Evolutionary conservation across 1,140 invertebrate species (phyloP).

Genomic region (Drosophila gunungcola): DNA sequence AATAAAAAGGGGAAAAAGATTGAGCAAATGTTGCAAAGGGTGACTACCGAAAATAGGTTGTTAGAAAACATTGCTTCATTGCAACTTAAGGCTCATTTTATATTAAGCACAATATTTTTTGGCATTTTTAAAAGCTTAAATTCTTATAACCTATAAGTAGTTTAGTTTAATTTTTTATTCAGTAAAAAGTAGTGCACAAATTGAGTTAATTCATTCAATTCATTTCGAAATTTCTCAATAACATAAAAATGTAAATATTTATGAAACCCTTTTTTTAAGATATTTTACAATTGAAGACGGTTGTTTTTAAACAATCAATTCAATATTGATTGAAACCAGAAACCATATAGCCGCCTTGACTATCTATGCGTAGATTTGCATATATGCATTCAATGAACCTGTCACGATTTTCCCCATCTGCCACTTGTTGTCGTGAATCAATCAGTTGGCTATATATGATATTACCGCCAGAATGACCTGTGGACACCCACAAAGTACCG

Average conservation of each 20-base stretch:
- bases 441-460: background rate
- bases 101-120: too few relatives aligned
- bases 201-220: too few relatives aligned
- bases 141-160: too few relatives aligned
- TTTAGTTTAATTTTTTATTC: too few relatives aligned
- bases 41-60: background rate
- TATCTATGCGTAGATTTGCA: background rate
- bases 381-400: background rate
- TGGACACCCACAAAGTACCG: slow-evolving; percentile 32
- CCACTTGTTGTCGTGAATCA: background rate
- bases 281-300: too few relatives aligned
- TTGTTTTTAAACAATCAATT: too few relatives aligned
- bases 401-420: slow-evolving; percentile 8
- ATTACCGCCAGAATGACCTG: slow-evolving; percentile 1
- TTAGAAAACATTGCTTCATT: background rate
- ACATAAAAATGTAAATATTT: too few relatives aligned
- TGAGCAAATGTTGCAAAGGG: background rate
- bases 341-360: background rate
- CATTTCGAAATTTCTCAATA: too few relatives aligned
- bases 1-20: background rate
- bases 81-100: background rate
- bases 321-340: too few relatives aligned
- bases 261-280: too few relatives aligned
- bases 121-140: too few relatives aligned
- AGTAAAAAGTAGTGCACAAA: too few relatives aligned